A percentile compares a stretch with the other conserved stretches of the same genome.
Conservation (phyloP, 1,140 invertebrate genomes). For the Euglossa dilemma region DNA sequence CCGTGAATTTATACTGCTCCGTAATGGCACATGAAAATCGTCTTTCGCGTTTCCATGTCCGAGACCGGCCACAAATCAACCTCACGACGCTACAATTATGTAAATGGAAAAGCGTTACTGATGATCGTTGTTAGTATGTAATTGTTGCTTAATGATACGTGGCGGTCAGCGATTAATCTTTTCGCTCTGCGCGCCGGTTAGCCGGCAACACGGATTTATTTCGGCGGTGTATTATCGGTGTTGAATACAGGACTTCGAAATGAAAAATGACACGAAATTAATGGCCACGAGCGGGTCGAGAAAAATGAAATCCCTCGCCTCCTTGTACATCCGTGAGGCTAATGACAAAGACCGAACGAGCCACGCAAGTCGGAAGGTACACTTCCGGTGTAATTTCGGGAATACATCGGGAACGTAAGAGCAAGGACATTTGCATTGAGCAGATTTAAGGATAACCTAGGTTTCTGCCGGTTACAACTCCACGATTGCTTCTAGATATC, state of each 20-base stretch:
- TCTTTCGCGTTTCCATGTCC: background rate
- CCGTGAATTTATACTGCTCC: background rate
- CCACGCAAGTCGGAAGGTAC: too few species aligned
- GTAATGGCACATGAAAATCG: background rate
- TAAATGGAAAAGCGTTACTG: conserved; percentile 48
- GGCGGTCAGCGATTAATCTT: conserved; percentile 42
- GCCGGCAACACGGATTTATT: conserved; percentile 38
- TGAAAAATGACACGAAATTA: conserved; percentile 40
- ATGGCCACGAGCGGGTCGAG: background rate
- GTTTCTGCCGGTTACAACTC: background rate
- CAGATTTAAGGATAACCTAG: too few species aligned
- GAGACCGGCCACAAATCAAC: background rate
- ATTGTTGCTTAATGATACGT: conserved; percentile 49
- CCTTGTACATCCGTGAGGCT: background rate
- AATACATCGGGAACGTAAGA: too few species aligned
- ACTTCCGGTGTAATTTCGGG: too few species aligned
- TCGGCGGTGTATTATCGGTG: conserved; percentile 31
- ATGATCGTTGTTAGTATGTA: conserved; percentile 39
- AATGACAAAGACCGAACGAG: too few species aligned
- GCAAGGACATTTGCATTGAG: too few species aligned
- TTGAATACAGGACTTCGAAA: conserved; percentile 15
- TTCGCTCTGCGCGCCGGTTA: background rate
- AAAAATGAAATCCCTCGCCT: background rate
- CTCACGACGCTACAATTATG: conserved; percentile 25
- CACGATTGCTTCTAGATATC: background rate